Evolutionary conservation across 2,888 invertebrate genomes (phyloP), one percentile per base, ranked within the genome.

Genomic region (Ypsolopha scabrella): DNA sequence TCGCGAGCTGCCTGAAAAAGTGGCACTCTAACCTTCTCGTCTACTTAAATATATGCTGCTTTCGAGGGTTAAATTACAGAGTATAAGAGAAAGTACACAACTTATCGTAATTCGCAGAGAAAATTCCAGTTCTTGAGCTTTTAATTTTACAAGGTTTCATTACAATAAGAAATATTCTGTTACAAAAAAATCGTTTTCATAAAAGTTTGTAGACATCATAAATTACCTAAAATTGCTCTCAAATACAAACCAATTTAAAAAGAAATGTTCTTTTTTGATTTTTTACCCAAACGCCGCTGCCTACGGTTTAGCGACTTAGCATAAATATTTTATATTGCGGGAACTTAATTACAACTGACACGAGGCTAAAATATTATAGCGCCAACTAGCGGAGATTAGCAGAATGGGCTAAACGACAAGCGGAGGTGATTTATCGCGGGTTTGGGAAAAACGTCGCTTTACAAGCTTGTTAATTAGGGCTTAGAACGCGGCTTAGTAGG

Each of bases 241-340:
- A 24, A 24, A 24, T 24, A 24, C 2, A 24, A 24, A 24, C 24
- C 24, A 2, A 24, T 24, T 24, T 24, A 24, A 4, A 24, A 24
- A 4, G 24, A 24, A 24, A 24, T 24, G n/a, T n/a, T 4, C 24
- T 24, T 24, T 4, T 2, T 24, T 24, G n/a, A n/a, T 24, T 24
- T 24, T 24, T 24, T 24, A n/a, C 10, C 10, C 9, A 39, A 39
- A 39, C 39, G 6, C 39, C 39, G 39, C 11, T 39, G 6, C 11
- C n/a, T n/a, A n/a, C n/a, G n/a, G 39, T 2, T 24, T 63, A 62
- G 65, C 56, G 58, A 59, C 57, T 62, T 37, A 55, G 48, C 63
- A 56, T 68, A 62, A 66, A 68, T 58, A 61, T 68, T 68, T 67
- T 59, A 67, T 58, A 48, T 24, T 24, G 64, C 53, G 52, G 53